Percentiles rank a stretch among this genome's conserved stretches.
Evolutionary conservation across 2,888 invertebrate genomes (phyloP).

Genomic region (Zonitis immaculata): DNA sequence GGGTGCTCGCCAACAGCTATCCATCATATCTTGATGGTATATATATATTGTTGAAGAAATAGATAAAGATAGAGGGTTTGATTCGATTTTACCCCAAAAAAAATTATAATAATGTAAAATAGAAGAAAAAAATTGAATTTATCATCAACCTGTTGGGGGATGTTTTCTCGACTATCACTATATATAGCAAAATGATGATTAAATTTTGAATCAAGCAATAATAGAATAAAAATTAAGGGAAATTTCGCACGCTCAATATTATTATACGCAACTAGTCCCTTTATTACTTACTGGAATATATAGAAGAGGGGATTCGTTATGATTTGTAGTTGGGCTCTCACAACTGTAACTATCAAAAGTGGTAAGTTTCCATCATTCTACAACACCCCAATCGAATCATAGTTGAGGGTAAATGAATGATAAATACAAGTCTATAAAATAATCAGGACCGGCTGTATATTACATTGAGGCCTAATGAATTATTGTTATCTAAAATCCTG

Average conservation of each 20-base stretch:
- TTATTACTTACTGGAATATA: conserved; percentile 25
- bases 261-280: conserved; percentile 30
- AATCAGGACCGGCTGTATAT: not conserved
- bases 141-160: conserved; percentile 1
- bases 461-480: too few relatives aligned
- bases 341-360: conserved; percentile 41
- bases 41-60: not conserved
- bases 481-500: too few relatives aligned
- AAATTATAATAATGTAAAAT: not conserved
- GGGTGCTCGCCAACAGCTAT: conserved; percentile 17
- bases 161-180: not conserved
- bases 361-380: conserved; percentile 38
- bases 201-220: not conserved
- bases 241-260: conserved; percentile 5
- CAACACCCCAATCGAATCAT: conserved; percentile 30
- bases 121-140: not conserved
- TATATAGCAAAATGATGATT: not conserved
- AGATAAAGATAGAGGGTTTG: not conserved
- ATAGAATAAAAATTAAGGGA: not conserved
- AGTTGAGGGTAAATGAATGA: conserved; percentile 35
- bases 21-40: conserved; percentile 11
- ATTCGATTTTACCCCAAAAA: not conserved
- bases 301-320: conserved; percentile 38
- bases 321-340: conserved; percentile 43
- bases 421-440: conserved; percentile 7